Evolutionary conservation across 2,797 vertebrate genomes (phyloP).

Genomic region (Rhinichthys osculus): DNA sequence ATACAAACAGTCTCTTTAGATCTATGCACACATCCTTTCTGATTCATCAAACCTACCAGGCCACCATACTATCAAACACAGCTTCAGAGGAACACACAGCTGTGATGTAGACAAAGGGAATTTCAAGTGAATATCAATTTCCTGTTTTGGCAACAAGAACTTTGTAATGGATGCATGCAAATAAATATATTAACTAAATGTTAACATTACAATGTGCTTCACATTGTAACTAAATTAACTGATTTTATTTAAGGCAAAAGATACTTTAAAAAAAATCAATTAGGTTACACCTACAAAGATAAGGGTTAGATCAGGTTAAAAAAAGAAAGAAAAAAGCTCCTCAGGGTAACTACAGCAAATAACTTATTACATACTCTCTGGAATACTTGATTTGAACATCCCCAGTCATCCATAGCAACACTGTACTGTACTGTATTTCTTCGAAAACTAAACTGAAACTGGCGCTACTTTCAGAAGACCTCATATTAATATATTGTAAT

Average conservation of each 20-base stretch:
- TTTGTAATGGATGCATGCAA: not conserved
- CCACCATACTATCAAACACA: slow-evolving; percentile 25
- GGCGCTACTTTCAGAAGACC: not conserved
- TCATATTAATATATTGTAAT: not conserved
- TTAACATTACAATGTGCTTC: not conserved
- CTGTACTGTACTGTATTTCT: not conserved
- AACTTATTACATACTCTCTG: not conserved
- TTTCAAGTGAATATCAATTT: not conserved
- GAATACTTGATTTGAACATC: not conserved
- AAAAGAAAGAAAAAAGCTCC: not conserved
- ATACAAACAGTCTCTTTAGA: slow-evolving; percentile 48
- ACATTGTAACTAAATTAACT: not conserved
- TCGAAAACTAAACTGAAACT: not conserved
- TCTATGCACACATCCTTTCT: slow-evolving; percentile 37
- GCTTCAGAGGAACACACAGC: slow-evolving; percentile 20
- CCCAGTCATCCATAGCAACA: not conserved
- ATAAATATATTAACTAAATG: not conserved
- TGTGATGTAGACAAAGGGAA: not conserved
- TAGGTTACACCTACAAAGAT: not conserved
- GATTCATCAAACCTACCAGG: slow-evolving; percentile 44
- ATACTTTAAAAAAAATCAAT: not conserved
- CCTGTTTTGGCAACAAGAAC: not conserved
- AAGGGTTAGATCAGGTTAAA: not conserved
- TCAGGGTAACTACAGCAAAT: not conserved
- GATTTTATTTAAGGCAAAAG: not conserved